Percentiles rank a stretch among this genome's conserved stretches.
Evolutionary conservation across 2,113 vertebrate genomes (phyloP).

Genomic region (Arenaria interpres): DNA sequence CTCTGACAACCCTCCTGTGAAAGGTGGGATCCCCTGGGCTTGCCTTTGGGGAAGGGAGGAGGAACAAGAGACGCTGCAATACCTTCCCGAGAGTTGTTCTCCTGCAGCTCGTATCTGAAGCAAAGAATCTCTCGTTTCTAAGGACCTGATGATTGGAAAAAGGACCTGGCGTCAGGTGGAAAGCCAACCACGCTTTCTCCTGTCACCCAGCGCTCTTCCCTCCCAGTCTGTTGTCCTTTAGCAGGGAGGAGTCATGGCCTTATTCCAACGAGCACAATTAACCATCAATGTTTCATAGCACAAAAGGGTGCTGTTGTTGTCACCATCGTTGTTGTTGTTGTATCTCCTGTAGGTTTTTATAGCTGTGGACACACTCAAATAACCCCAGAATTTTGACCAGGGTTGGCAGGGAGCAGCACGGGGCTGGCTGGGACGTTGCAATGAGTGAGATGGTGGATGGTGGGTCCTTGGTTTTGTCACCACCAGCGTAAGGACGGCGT

Average conservation of each 20-base stretch:
- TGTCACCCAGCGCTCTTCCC: background rate
- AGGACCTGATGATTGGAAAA: conserved; percentile 51
- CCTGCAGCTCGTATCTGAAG: background rate
- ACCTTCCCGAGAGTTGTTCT: background rate
- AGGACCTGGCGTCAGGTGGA: conserved; percentile 42
- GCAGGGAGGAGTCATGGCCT: conserved; percentile 44
- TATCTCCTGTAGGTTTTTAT: conserved; percentile 58
- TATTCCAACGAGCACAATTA: conserved; percentile 60
- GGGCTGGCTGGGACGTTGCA: background rate
- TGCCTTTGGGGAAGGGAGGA: background rate
- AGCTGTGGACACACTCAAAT: conserved; percentile 14
- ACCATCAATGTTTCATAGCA: conserved; percentile 43
- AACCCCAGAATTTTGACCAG: background rate
- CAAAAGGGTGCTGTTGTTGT: conserved; percentile 37
- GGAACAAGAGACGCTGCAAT: conserved; percentile 12
- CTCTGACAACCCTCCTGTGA: background rate
- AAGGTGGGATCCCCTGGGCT: background rate
- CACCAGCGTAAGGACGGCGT: background rate
- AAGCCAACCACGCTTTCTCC: background rate
- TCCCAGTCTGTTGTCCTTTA: background rate
- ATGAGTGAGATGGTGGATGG: background rate
- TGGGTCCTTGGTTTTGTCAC: background rate
- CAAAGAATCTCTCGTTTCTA: conserved; percentile 27
- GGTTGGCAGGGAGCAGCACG: background rate
- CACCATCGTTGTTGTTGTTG: conserved; percentile 29